Evolutionary conservation across 2,113 vertebrate species (phyloP), one percentile per base, ranked within the genome.

Genomic region (Oophaga pumilio): DNA sequence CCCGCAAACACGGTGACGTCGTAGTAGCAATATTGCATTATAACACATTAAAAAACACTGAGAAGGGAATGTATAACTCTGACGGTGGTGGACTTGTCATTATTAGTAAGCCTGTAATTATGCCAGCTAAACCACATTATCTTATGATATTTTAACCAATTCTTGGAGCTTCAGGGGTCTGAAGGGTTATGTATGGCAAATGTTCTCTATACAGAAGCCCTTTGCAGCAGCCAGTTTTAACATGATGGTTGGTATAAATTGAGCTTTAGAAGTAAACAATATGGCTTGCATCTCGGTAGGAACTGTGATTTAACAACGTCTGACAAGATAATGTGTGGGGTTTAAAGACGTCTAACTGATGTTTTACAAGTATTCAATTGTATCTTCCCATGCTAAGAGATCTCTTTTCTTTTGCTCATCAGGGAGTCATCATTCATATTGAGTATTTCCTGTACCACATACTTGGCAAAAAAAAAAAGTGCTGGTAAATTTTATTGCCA

Each of bases 331-430:
- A 87, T 87, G 77, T 78, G 78, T 71, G 53, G 64, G 76, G 78
- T 80, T 64, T 56, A 81, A 86, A 79, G 76, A 81, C 52, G 64
- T 87, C 85, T 81, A 71, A 81, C 85, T 87, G 85, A 81, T 87
- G 77, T 57, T 87, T 87, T 71, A 68, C 84, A 86, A 78, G 85
- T 52, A 86, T 86, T 86, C 85, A 86, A 86, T 86, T 86, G 76
- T 86, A 86, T 68, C 60, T 79, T 86, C 85, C 76, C 85, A 86
- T 78, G 74, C 60, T 66, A 50, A 85, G 83, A 26, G 52, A 60
- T 79, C 60, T 62, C 84, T 85, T 62, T 86, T 86, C 64, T 69
- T 81, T 52, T 57, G 62, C 85, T 80, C 85, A 53, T 59, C 85
- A 17, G 85, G 85, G 77, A 81, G 77, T 56, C 85, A 87, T 87